Evolutionary conservation across 2,888 invertebrate genomes (phyloP).

Genomic region (Alloscopus bannaensis): DNA sequence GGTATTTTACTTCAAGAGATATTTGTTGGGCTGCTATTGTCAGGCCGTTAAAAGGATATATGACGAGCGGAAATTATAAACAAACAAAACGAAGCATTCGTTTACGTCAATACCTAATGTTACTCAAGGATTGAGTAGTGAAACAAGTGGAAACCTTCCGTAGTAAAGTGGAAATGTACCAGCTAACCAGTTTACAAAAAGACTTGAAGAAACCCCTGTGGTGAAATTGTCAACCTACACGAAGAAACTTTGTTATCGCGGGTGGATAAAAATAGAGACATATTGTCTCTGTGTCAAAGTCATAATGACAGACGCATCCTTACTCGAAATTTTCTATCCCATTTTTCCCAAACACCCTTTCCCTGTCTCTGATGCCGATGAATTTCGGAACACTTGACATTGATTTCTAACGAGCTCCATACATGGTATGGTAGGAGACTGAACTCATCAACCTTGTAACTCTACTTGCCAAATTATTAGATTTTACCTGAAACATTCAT

Average conservation of each 20-base stretch:
- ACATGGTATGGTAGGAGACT: too few species aligned
- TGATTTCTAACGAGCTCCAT: conserved; percentile 8
- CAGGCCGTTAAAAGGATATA: conserved; percentile 40
- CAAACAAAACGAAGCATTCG: conserved; percentile 24
- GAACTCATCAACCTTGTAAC: too few species aligned
- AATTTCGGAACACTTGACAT: conserved; percentile 68
- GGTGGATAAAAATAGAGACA: too few species aligned
- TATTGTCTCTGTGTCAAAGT: too few species aligned
- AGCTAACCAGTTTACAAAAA: conserved; percentile 40
- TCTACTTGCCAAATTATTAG: too few species aligned
- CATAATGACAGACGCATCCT: conserved; percentile 8
- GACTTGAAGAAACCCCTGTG: conserved; percentile 21
- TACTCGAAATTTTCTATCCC: not conserved
- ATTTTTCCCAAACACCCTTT: conserved; percentile 32
- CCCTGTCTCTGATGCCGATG: conserved; percentile 54
- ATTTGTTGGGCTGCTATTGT: conserved; percentile 46
- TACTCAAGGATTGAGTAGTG: conserved; percentile 49
- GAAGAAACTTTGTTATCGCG: conserved; percentile 1
- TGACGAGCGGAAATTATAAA: conserved; percentile 43
- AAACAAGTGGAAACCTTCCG: conserved; percentile 60
- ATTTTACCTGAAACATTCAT: conserved; percentile 8
- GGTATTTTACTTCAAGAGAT: conserved; percentile 44
- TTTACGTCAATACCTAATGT: conserved; percentile 20
- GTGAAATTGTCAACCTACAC: conserved; percentile 16
- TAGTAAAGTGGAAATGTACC: conserved; percentile 62